These are phyloP conservation scores for Aphodius granarius DNA, from an alignment of 2,888 invertebrate species.

Conservation along the genomic window DNA sequence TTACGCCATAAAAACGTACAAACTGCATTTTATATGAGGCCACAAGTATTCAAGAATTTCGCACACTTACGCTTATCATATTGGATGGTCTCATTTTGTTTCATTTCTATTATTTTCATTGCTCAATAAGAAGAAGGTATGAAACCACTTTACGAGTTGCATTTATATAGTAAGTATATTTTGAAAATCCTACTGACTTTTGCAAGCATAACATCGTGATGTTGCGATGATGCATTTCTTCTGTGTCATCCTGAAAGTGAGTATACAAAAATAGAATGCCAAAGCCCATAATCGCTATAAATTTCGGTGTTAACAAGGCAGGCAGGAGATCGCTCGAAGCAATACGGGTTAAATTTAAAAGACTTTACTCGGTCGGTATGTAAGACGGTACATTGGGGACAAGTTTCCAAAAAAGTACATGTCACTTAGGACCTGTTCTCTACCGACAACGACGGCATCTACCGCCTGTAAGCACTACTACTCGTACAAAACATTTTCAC, in stretches of 20 bases:
- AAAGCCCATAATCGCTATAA: not conserved
- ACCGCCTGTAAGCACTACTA: not conserved
- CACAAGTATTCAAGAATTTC: not conserved
- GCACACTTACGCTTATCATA: not conserved
- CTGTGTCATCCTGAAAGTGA: not conserved
- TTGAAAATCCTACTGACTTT: no score
- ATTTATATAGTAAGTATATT: no score
- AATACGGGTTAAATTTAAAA: conserved; percentile 2
- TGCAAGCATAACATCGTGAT: no score
- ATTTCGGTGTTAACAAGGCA: not conserved
- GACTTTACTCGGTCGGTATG: conserved; percentile 1
- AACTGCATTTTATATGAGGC: not conserved
- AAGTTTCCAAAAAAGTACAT: conserved; percentile 34
- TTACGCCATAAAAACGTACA: not conserved
- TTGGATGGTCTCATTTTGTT: not conserved
- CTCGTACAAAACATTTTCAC: not conserved
- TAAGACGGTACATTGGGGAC: conserved; percentile 18
- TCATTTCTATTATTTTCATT: not conserved
- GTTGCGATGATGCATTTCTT: not conserved
- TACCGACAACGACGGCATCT: not conserved
- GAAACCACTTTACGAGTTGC: not conserved
- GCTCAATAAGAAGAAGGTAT: not conserved
- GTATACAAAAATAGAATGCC: not conserved
- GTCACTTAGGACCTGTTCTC: conserved; percentile 31
- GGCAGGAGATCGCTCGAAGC: not conserved